Conservation (phyloP, 2,113 vertebrate genomes). For the Mesitornis unicolor region DNA sequence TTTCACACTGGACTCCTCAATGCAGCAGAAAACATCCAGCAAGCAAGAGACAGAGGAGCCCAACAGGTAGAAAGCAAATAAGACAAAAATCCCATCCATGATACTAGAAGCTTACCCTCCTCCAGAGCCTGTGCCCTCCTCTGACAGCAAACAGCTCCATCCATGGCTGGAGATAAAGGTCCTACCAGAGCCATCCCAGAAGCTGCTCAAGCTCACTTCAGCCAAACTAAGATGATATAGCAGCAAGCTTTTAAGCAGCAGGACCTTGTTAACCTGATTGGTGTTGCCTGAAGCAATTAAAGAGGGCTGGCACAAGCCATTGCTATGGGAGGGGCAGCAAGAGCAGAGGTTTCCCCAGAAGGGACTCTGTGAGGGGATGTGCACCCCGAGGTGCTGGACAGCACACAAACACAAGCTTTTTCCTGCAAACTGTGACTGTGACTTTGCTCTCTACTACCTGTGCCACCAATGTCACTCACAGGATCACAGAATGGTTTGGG, state of each 20-base stretch:
- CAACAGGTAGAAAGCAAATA: accelerated
- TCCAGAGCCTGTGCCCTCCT: not conserved
- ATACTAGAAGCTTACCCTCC: accelerated
- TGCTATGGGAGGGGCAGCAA: not conserved
- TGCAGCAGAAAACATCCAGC: not conserved
- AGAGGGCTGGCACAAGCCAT: not conserved
- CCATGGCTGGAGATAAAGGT: accelerated
- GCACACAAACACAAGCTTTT: not conserved
- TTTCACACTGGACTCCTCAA: not conserved
- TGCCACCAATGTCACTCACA: no score
- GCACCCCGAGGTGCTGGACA: no score
- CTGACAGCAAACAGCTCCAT: not conserved
- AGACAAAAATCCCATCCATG: not conserved
- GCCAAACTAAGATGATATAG: accelerated
- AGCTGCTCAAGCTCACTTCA: not conserved
- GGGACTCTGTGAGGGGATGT: not conserved
- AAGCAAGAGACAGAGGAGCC: not conserved
- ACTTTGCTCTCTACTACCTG: not conserved
- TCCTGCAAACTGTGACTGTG: not conserved
- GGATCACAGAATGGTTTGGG: no score
- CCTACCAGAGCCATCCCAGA: not conserved
- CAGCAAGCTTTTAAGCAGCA: not conserved
- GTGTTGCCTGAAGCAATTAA: not conserved
- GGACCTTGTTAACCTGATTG: not conserved
- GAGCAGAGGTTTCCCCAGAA: not conserved